Evolutionary conservation across 2,113 vertebrate genomes (phyloP), one percentile per base, ranked within the genome.

Genomic region (Otocyon megalotis): DNA sequence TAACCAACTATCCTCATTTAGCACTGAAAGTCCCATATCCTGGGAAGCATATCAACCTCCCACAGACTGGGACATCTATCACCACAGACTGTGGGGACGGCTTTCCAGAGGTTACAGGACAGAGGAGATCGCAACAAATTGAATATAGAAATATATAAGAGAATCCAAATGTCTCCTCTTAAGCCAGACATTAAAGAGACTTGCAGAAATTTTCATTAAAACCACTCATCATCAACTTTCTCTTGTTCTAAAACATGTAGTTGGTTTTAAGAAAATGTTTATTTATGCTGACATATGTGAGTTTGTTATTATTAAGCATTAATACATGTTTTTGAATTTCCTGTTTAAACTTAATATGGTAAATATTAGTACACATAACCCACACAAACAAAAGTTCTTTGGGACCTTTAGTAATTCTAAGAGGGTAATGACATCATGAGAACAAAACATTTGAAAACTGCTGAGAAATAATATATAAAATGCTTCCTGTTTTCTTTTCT

Each of bases 211-310:
- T 20, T 71, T 92, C 88, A 97, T 82, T 86, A 85, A 85, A 92
- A 74, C 30, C 24, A 43, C 16, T 35, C 3, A 69, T 22, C 15
- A 96, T 17, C 32, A 84, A 80, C 71, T 58, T n/a, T 90, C 35
- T 88, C 93, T 88, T 37, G 32, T 72, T 89, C 28, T 80, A 15
- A 79, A 97, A 54, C 32, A 72, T 48, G 24, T 53, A 30, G 22
- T 76, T 77, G 50, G 72, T 96, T 97, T 92, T n/a, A 82, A 82
- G 67, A 96, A 93, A 96, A 84, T 12, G 28, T 92, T 88, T 88
- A 82, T 0, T 81, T 65, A 85, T 32, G 13, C 71, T 85, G 92
- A 89, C 35, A 90, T 56, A 37, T 12, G 24, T 69, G 1, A 19
- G 35, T 79, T 94, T 76, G 58, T 69, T 74, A 15, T 65, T 65